Conservation (phyloP, 2,113 vertebrate species). For the Saccopteryx bilineata region DNA sequence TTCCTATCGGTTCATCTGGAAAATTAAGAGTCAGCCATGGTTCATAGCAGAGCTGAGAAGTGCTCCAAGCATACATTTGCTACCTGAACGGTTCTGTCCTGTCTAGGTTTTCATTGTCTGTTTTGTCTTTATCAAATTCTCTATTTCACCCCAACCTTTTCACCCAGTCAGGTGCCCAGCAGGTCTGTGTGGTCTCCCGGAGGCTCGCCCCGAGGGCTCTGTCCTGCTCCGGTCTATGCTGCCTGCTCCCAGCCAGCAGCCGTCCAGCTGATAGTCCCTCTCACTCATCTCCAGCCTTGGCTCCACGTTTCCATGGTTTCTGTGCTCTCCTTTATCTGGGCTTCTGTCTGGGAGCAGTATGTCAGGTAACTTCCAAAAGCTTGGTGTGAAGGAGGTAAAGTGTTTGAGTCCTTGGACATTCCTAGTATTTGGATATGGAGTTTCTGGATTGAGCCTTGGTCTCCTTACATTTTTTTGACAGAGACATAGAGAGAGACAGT, state of each 20-base stretch:
- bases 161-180: not conserved
- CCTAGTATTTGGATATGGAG: not conserved
- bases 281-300: no score
- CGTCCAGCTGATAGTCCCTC: not conserved
- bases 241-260: not conserved
- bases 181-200: not conserved
- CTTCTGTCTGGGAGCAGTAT: not conserved
- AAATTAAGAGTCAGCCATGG: not conserved
- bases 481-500: no score
- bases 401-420: not conserved
- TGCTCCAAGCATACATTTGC: not conserved
- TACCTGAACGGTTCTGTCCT: not conserved
- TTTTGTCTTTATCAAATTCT: slow-evolving; percentile 14
- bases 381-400: not conserved
- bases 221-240: not conserved
- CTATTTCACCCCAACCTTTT: not conserved
- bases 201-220: not conserved
- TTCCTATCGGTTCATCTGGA: not conserved
- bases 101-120: not conserved
- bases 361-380: not conserved
- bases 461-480: not conserved
- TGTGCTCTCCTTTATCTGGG: not conserved
- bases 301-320: not conserved
- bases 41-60: no score
- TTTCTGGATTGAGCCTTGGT: not conserved